Percentiles rank a stretch among this genome's conserved stretches.
phyloP scores from a whole-genome alignment of 2,888 invertebrate species.

The Isoperla grammatica region DNA sequence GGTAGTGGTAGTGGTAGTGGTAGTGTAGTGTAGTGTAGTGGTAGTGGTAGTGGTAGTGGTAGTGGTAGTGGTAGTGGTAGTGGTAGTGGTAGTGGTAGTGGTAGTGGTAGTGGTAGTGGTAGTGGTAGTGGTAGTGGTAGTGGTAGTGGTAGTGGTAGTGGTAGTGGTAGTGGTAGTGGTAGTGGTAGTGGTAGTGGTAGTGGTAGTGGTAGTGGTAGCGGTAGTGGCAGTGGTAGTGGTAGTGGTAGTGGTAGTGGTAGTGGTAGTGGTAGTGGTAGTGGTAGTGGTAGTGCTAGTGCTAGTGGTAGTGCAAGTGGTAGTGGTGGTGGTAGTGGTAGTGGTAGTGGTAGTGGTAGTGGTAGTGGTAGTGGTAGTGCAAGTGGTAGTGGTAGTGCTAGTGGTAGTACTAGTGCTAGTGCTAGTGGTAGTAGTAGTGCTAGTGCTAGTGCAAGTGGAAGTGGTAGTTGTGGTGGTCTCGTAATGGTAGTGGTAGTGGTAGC shows the following conservation, averaged over 20 bases:
- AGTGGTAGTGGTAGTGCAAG: too few species aligned
- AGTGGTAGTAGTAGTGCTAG: too few species aligned
- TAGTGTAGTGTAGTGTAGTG: too few species aligned
- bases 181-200: conserved; percentile 3
- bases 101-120: conserved; percentile 7
- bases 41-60: conserved; percentile 8
- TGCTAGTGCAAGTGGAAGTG: too few species aligned
- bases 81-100: conserved; percentile 7
- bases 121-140: conserved; percentile 7
- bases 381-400: too few species aligned
- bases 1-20: conserved; percentile 5
- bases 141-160: conserved; percentile 3
- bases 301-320: background rate
- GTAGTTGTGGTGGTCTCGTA: too few species aligned
- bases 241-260: background rate
- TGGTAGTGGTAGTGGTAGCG: background rate
- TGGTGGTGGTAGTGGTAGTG: too few species aligned
- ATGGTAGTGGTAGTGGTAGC: too few species aligned
- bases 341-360: too few species aligned
- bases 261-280: background rate
- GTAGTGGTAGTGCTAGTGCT: too few species aligned
- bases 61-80: conserved; percentile 9
- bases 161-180: conserved; percentile 2
- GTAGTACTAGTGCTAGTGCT: conserved; percentile 1
- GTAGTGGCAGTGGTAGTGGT: conserved; percentile 1